Evolutionary conservation across 2,797 vertebrate species (phyloP).

Genomic region (Merluccius polli): DNA sequence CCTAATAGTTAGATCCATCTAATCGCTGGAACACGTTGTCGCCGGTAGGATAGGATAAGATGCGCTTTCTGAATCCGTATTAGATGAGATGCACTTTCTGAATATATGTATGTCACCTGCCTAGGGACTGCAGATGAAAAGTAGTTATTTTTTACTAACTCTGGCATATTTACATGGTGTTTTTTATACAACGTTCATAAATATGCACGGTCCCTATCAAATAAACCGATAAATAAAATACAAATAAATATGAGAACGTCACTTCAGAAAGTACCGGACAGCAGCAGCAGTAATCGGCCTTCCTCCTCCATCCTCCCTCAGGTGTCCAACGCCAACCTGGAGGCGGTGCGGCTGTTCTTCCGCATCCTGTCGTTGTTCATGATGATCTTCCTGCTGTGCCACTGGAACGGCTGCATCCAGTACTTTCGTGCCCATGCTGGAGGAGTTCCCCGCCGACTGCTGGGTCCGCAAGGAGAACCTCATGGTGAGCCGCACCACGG

Average conservation of each 20-base stretch:
- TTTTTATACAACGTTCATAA: too few species aligned
- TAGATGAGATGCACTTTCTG: too few species aligned
- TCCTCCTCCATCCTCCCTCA: slow-evolving; percentile 29
- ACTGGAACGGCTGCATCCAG: slow-evolving; percentile 82
- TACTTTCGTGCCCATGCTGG: slow-evolving; percentile 79
- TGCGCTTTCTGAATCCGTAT: too few species aligned
- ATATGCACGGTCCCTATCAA: too few species aligned
- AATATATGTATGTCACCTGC: too few species aligned
- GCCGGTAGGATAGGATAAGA: too few species aligned
- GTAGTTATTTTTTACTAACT: too few species aligned
- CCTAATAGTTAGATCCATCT: background rate
- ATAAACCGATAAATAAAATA: too few species aligned
- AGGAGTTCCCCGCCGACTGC: slow-evolving; percentile 76
- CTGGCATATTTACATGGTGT: too few species aligned
- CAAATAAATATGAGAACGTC: background rate
- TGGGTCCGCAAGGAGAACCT: slow-evolving; percentile 78
- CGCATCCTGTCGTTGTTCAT: slow-evolving; percentile 74
- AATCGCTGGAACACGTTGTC: too few species aligned
- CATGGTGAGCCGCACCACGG: slow-evolving; percentile 67
- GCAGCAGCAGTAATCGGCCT: background rate
- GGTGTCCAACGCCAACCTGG: slow-evolving; percentile 77
- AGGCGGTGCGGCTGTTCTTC: slow-evolving; percentile 73
- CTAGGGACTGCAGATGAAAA: too few species aligned
- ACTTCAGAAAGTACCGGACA: background rate
- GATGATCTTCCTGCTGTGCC: slow-evolving; percentile 79